Base-by-base conservation (phyloP, 2,113 vertebrate species). In the Ardeotis arabs region DNA sequence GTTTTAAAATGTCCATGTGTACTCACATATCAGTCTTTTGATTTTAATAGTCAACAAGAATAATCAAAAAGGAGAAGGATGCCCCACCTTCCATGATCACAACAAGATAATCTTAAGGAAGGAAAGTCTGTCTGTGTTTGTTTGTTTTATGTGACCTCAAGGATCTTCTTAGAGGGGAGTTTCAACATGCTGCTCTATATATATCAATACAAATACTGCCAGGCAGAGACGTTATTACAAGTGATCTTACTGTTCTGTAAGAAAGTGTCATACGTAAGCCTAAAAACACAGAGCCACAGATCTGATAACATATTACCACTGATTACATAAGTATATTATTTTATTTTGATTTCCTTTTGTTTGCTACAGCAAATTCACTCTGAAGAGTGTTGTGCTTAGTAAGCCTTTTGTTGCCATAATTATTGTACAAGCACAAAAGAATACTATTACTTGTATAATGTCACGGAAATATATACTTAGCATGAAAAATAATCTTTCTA, bases 161-260 rank as follows among this genome's bases (percentile, higher is more conserved):
- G 87, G n/a, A 89, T 89, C 78, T 87, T 93, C 96, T 84, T 90
- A 37, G 31, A 85, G 24, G 55, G 84, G 84, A 62, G 7, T 88
- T 89, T 89, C 62, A 81, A 41, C 73, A 53, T n/a, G 39, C 70
- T 90, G 85, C 76, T 53, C 87, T 89, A 81, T 94, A 73, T 82
- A 45, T 95, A 95, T 90, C 96, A 84, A 72, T 86, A 93, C 75
- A 94, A 93, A 95, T 87, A 80, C 92, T 66, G 41, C 84, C 64
- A 87, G 60, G 56, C 44, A 87, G 84, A 96, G 93, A 39, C 87
- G 83, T 52, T 80, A 80, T 89, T 66, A 50, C 9, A 27, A 80
- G 45, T 56, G 59, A 82, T 86, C 77, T 47, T 35, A 39, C 52
- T 75, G 80, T 69, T 94, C 41, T 7, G 0, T 81, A 75, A 90